Conservation (phyloP, 2,888 invertebrate species). For the Drosophila borealis region DNA sequence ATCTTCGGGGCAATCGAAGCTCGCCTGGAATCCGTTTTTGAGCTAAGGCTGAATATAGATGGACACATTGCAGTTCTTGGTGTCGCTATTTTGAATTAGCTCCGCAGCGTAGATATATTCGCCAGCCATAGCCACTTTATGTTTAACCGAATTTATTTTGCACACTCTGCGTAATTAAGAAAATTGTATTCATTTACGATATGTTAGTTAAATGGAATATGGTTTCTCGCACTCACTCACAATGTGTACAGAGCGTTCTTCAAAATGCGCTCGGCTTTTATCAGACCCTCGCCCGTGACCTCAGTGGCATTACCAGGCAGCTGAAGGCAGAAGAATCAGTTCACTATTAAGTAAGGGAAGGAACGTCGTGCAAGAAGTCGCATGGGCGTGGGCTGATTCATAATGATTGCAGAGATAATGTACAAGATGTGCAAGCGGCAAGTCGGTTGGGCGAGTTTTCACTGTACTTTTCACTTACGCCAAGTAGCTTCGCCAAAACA, state of each 20-base stretch:
- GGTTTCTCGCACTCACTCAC: slow-evolving; percentile 28
- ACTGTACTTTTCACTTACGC: slow-evolving; percentile 22
- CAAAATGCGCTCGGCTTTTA: slow-evolving; percentile 34
- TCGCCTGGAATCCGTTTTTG: slow-evolving; percentile 52
- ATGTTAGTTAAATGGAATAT: neutral
- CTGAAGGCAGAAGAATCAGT: neutral
- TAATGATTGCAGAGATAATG: too few species aligned
- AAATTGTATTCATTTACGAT: too few species aligned
- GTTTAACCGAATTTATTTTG: slow-evolving; percentile 56
- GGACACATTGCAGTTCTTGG: too few species aligned
- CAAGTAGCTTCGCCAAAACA: slow-evolving; percentile 3
- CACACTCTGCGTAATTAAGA: slow-evolving; percentile 48
- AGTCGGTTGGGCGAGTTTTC: too few species aligned
- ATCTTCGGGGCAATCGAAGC: slow-evolving; percentile 53
- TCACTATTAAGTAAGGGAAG: too few species aligned
- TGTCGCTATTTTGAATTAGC: slow-evolving; percentile 44
- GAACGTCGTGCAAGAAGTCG: too few species aligned
- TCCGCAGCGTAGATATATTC: slow-evolving; percentile 50
- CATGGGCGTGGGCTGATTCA: too few species aligned
- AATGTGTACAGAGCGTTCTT: slow-evolving; percentile 32
- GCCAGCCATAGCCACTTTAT: slow-evolving; percentile 54
- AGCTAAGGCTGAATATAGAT: slow-evolving; percentile 63
- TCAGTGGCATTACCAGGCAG: slow-evolving; percentile 29
- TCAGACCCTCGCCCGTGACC: slow-evolving; percentile 37
- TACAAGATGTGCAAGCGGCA: too few species aligned